phyloP scores from a whole-genome alignment of 2,113 vertebrate species.

The Odocoileus hemionus region DNA sequence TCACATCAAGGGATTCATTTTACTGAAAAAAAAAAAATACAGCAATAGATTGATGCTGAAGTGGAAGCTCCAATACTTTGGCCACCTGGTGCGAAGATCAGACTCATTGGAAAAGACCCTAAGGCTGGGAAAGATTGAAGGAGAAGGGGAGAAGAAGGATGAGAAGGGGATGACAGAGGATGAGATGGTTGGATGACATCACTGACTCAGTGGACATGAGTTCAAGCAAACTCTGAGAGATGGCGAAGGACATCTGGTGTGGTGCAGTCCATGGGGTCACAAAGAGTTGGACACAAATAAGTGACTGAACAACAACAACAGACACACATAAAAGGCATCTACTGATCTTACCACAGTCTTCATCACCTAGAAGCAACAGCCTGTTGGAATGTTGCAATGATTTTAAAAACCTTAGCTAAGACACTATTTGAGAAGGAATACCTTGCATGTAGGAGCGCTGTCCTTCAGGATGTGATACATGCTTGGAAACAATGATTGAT shows the following conservation, averaged over 20 bases:
- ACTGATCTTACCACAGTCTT: not conserved
- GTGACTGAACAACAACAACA: not conserved
- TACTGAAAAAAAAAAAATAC: not conserved
- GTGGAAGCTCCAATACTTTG: not conserved
- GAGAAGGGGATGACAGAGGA: not conserved
- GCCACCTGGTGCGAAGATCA: accelerated
- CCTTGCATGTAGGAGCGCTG: accelerated
- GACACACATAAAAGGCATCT: not conserved
- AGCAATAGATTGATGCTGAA: not conserved
- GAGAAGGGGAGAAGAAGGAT: not conserved
- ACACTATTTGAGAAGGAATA: not conserved
- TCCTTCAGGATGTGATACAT: not conserved
- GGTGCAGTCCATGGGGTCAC: not conserved
- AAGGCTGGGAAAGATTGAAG: not conserved
- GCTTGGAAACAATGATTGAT: not conserved
- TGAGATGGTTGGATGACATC: not conserved
- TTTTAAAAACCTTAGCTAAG: not conserved
- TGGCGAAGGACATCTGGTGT: not conserved
- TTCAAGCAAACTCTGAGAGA: not conserved
- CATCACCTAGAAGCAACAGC: not conserved
- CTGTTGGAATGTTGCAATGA: not conserved
- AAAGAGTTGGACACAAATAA: not conserved
- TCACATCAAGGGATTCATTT: not conserved
- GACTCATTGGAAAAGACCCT: not conserved
- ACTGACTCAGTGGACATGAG: not conserved